phyloP scores from a whole-genome alignment of 2,797 vertebrate genomes.

The Tangara arthus region DNA sequence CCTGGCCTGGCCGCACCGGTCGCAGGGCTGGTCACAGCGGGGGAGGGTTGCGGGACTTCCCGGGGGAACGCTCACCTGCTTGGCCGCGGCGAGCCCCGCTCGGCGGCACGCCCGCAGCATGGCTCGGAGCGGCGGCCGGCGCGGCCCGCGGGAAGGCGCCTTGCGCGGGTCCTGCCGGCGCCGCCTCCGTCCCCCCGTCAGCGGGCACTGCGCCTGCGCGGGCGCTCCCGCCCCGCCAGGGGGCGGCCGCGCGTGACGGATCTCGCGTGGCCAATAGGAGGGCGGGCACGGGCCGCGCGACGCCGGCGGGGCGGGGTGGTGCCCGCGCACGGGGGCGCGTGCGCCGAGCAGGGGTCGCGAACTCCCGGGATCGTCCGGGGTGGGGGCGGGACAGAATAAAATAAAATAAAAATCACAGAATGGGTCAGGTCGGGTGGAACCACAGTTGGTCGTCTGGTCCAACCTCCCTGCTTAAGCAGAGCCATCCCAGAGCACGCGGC shows the following conservation, averaged over 20 bases:
- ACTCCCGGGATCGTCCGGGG: accelerated
- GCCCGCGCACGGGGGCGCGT: background rate
- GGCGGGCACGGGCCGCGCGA: background rate
- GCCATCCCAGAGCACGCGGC: background rate
- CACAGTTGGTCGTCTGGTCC: too few species aligned
- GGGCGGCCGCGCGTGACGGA: background rate
- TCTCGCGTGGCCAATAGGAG: background rate
- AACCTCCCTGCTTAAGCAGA: background rate
- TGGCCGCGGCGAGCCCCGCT: background rate
- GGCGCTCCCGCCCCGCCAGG: background rate
- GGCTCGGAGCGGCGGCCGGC: background rate
- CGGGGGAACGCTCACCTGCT: background rate
- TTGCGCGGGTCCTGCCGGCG: background rate
- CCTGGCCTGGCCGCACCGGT: background rate
- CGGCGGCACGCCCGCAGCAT: background rate
- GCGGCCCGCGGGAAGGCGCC: background rate
- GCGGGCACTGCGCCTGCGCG: background rate
- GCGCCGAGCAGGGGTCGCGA: accelerated
- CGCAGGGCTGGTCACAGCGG: background rate
- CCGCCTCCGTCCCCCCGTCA: background rate
- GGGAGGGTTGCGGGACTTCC: background rate
- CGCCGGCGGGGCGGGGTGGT: background rate
- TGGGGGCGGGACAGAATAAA: accelerated
- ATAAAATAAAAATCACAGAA: background rate
- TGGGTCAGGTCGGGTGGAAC: background rate